Base-by-base conservation (phyloP, 2,113 vertebrate species). In the Sclerurus mexicanus region DNA sequence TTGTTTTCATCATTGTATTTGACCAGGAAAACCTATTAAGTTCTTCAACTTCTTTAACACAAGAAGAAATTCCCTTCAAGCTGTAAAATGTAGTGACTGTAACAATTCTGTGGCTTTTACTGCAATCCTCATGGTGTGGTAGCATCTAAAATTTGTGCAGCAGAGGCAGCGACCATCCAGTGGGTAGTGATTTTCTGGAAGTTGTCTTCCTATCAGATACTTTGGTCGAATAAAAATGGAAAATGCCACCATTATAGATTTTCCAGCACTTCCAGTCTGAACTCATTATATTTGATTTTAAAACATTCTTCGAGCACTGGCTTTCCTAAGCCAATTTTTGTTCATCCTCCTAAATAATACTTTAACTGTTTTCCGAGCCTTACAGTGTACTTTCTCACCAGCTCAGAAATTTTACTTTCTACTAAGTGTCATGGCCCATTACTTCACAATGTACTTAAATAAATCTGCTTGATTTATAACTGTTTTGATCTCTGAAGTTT, bases 401-500 rank as follows among this genome's bases (percentile, higher is more conserved):
- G 28, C 67, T 95, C 60, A 86, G 44, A 73, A 82, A 35, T 73
- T 28, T 14, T 64, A 56, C 35, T 94, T 91, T 88, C 30, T 93
- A 10, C 23, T 93, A 40, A 83, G 69, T 35, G 52, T 81, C 80
- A 96, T 14, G 53, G 24, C 46, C 73, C 40, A 62, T 94, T 96
- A 75, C 56, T 94, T 95, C 9, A 15, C 69, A 74, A 20, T 85
- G 37, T 64, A 69, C 40, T 73, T 93, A 33, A 72, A 52, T 86
- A 89, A 79, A 89, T 72, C 63, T 42, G 24, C 69, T 93, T 94
- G 67, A 94, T 96, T 77, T 96, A 63, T 89, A 92, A 85, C 56
- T 62, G 63, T 78, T 97, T 96, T 95, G 37, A 87, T 96, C 78
- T 96, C 89, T 87, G 88, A 93, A 94, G 80, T 97, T 97, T 95